Percentiles rank a stretch among this genome's conserved stretches.
Conservation (phyloP, 2,797 vertebrate genomes). For the Pteropus rufus region DNA sequence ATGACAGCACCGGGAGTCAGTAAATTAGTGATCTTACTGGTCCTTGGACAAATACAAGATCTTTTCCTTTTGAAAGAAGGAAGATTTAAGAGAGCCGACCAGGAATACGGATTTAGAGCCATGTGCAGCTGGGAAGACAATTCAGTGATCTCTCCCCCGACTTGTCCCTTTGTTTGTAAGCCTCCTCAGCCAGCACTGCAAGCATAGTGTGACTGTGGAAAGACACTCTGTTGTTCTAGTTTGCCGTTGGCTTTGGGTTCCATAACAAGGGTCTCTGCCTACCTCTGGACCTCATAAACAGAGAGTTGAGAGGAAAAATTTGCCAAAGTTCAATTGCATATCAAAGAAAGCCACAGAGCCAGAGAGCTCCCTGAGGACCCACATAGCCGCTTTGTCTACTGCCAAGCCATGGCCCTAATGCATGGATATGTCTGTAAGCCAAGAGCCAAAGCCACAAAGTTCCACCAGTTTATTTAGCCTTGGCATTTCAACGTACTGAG, state of each 20-base stretch:
- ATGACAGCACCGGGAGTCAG: neutral
- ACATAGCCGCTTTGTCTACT: constrained; percentile 60
- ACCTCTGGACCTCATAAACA: constrained; percentile 71
- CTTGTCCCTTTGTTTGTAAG: constrained; percentile 23
- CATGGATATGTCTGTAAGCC: constrained; percentile 46
- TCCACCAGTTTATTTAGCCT: constrained; percentile 60
- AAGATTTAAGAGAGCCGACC: neutral
- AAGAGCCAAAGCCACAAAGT: constrained; percentile 71
- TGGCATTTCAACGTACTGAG: constrained; percentile 54
- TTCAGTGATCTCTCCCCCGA: neutral
- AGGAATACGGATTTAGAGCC: neutral
- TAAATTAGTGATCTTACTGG: neutral
- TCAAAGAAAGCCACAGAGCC: constrained; percentile 75
- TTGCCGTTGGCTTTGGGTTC: constrained; percentile 62
- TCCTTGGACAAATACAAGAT: constrained; percentile 2
- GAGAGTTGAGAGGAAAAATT: constrained; percentile 70
- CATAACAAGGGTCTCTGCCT: constrained; percentile 61
- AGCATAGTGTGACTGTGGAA: constrained; percentile 58
- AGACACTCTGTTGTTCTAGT: constrained; percentile 35
- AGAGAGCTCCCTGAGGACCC: constrained; percentile 65
- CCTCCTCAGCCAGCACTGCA: neutral
- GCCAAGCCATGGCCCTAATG: constrained; percentile 67
- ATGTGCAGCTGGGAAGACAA: neutral
- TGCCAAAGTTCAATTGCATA: constrained; percentile 74
- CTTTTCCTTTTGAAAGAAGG: neutral